Evolutionary conservation across 1,140 invertebrate genomes (phyloP).

Genomic region (Phymorhynchus buccinoides): DNA sequence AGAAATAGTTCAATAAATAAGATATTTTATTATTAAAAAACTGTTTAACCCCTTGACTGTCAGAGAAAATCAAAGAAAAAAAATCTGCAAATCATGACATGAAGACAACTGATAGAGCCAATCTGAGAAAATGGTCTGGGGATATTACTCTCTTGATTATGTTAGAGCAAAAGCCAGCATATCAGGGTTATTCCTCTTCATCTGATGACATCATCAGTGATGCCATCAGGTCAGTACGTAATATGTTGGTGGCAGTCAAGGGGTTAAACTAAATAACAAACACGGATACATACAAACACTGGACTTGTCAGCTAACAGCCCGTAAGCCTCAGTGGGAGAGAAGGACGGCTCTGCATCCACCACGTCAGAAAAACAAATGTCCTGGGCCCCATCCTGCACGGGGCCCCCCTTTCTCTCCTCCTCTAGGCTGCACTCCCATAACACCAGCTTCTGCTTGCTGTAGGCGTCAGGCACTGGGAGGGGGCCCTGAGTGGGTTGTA

Average conservation of each 20-base stretch:
- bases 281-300: neutral
- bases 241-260: no score
- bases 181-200: no score
- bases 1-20: neutral
- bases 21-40: no score
- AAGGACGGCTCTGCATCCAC: neutral
- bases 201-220: no score
- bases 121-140: no score
- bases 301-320: neutral
- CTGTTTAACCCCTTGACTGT: no score
- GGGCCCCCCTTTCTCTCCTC: neutral
- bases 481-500: conserved; percentile 20
- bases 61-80: no score
- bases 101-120: no score
- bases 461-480: conserved; percentile 22
- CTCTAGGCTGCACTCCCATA: conserved; percentile 27
- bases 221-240: no score
- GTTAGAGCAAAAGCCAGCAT: no score
- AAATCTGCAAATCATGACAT: neutral
- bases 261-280: neutral
- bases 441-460: conserved; percentile 33
- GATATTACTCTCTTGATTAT: no score
- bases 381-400: neutral
- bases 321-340: neutral
- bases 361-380: conserved; percentile 24